Base-by-base conservation (phyloP, 1,140 invertebrate species). In the Drosophila elegans region DNA sequence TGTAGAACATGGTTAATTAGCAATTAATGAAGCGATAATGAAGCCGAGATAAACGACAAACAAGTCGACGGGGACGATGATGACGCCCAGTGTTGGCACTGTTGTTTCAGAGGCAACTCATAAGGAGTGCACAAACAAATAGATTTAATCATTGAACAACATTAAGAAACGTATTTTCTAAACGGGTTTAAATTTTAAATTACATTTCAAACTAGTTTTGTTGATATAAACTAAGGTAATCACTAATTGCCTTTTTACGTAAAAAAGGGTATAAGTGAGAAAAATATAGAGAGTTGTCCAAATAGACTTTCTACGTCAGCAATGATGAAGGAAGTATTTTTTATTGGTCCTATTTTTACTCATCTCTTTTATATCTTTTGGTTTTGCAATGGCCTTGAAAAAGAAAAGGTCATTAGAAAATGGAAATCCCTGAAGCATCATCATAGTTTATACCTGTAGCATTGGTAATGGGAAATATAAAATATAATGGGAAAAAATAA, bases 21-120 rank as follows among this genome's bases (percentile, higher is more conserved):
- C 84, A 89, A 89, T 89, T 89, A 89, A 89, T 89, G 84, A 89
- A 89, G 84, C 84, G 84, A 89, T 89, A 89, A 89, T 89, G 85
- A 89, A 89, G 83, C 64, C 84, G 74, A 89, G 84, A 89, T 89
- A 89, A 84, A 78, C 84, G 85, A 75, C 80, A 71, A 77, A 68
- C 62, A 49, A 45, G 74, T 61, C 41, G 57, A 38, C 13, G 55
- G 36, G 10, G 29, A 55, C 5, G 57, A 66, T 13, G 57, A 63
- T 52, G 45, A 78, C 13, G 69, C 55, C 16, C 55, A 60, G 60
- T 42, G 51, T 44, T 46, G 59, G 41, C 39, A 41, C 42, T 27
- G 9, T 9, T 45, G 13, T 41, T 44, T 57, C 34, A 62, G 52
- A 66, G 42, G 55, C 41, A 48, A 74, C 49, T 44, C 48, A 39